Evolutionary conservation across 1,140 invertebrate genomes (phyloP), one percentile per base, ranked within the genome.

Genomic region (Apis mellifera): DNA sequence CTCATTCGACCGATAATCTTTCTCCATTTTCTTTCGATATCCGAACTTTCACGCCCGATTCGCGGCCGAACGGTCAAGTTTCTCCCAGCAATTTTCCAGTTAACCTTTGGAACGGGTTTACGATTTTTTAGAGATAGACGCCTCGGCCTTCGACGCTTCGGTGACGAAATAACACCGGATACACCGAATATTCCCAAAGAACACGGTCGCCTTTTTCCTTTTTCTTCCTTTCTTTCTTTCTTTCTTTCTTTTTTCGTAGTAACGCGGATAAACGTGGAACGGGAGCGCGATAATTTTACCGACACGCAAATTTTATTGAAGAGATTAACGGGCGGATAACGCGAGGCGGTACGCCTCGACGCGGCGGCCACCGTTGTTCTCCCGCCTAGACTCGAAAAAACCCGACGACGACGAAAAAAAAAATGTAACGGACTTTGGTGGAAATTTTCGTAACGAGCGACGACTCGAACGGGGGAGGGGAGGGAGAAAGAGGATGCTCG

Each of bases 401-500:
- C n/a, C n/a, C 48, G 55, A 12, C 59, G 64, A n/a, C n/a, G n/a
- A n/a, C n/a, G n/a, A n/a, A n/a, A 11, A 26, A 52, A 75, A 82
- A 76, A 68, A 26, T 48, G 78, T 50, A 32, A 12, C 42, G 11
- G 62, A 81, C 78, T 75, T 50, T 52, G n/a, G 54, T 68, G 79
- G 12, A 23, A 68, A 82, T 82, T 79, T 71, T 82, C 64, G 72
- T 76, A 82, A 82, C 42, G 79, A 82, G 79, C 68, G 32, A n/a
- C 32, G 12, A 26, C 26, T n/a, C n/a, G 7, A 32, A n/a, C n/a
- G 26, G 1, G 26, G 26, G 26, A 32, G 32, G 32, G 32, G 32
- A 52, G 0, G 13, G 60, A 23, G 66, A 62, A n/a, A 52, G n/a
- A 54, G n/a, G 79, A 75, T 23, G 50, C 23, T 50, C 54, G 50